A percentile compares a stretch with the other conserved stretches of the same genome.
Evolutionary conservation across 2,888 invertebrate genomes (phyloP).

Genomic region (Seladonia tumulorum): DNA sequence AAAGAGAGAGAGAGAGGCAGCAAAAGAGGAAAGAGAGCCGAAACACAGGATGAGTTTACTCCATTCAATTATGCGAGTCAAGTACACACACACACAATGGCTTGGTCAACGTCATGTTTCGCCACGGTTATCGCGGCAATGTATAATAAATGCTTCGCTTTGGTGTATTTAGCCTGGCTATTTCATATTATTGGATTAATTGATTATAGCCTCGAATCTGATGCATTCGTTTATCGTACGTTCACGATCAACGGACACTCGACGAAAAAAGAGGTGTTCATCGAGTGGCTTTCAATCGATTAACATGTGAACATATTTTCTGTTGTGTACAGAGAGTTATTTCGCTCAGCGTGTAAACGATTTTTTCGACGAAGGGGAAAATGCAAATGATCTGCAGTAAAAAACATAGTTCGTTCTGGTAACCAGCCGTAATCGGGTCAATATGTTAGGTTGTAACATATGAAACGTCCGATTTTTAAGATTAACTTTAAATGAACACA

Average conservation of each 20-base stretch:
- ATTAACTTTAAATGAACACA: too few relatives aligned
- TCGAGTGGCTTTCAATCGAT: neutral
- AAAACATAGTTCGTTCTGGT: neutral
- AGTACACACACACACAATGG: slow-evolving; percentile 68
- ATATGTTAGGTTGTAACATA: too few relatives aligned
- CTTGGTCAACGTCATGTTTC: slow-evolving; percentile 67
- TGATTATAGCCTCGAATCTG: slow-evolving; percentile 45
- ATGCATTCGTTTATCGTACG: slow-evolving; percentile 12
- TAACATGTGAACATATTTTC: neutral
- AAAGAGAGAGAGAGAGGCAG: neutral
- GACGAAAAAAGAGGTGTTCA: neutral
- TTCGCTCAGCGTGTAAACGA: neutral
- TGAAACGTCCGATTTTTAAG: too few relatives aligned
- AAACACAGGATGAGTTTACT: slow-evolving; percentile 63
- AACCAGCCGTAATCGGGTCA: neutral
- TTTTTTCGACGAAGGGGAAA: neutral
- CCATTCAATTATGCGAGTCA: slow-evolving; percentile 70
- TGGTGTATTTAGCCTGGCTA: slow-evolving; percentile 48
- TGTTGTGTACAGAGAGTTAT: neutral
- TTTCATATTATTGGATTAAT: slow-evolving; percentile 62
- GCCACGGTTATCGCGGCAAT: slow-evolving; percentile 47
- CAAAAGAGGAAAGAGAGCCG: slow-evolving; percentile 20
- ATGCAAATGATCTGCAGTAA: neutral
- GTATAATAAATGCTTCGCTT: slow-evolving; percentile 45
- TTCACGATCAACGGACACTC: slow-evolving; percentile 23